Base-by-base conservation (phyloP, 2,797 vertebrate genomes). In the Leucoraja ocellata region DNA sequence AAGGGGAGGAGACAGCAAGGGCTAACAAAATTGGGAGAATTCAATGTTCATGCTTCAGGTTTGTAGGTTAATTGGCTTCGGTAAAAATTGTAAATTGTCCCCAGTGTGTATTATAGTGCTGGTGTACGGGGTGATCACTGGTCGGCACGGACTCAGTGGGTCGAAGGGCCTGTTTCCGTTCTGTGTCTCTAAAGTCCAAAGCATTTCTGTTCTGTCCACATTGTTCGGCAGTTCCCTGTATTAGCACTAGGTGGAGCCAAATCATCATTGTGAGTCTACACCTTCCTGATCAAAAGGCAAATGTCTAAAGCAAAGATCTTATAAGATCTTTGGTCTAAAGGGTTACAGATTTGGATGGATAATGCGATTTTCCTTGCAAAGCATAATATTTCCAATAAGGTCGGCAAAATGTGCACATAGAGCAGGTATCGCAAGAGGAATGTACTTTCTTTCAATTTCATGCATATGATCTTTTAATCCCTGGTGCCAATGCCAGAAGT, bases 341-440 rank as follows among this genome's bases (percentile, higher is more conserved):
- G 71, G 63, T 88, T 36, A 65, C 83, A 86, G 83, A 63, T 32
- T 86, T 13, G 63, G n/a, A 32, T 54, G 23, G 54, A 83, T 84
- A 84, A n/a, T 84, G 81, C 10, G 61, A 36, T 88, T 88, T 88
- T 88, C 63, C 63, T 68, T 73, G 71, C 63, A 36, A 88, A 68
- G 84, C 21, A 36, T 68, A 68, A 65, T n/a, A 65, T 68, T 88
- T 88, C n/a, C 32, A 36, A 65, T 36, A 88, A 68, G 21, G n/a
- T 21, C 61, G 36, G 61, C 9, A 68, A 88, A 88, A 8, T 88
- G 7, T 32, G 25, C 16, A 32, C 65, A 18, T 63, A 32, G 63
- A 84, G 0, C 54, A 54, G 11, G 54, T 84, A 63, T 2, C n/a
- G 8, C 1, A 1, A 21, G 61, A 32, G 65, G 61, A 68, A 36